Conservation (phyloP, 2,113 vertebrate species). For the Nycticebus coucang region DNA sequence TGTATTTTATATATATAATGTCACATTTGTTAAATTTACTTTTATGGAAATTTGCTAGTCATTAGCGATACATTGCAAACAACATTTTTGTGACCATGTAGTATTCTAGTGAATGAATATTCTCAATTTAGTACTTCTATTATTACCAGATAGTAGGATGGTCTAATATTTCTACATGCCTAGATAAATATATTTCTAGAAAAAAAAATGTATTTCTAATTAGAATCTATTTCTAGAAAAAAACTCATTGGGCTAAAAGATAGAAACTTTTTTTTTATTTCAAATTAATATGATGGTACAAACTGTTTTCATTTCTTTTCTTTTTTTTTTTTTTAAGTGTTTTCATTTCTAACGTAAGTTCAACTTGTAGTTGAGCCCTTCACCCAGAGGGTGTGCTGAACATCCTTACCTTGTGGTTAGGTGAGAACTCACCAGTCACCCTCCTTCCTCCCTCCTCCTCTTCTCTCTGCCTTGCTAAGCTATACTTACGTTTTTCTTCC, state of each 20-base stretch:
- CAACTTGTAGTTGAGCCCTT: no score
- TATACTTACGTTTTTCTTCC: no score
- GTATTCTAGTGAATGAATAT: neutral
- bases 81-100: neutral
- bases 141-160: neutral
- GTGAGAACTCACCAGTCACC: no score
- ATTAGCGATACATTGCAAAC: neutral
- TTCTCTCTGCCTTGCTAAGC: no score
- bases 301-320: no score
- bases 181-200: neutral
- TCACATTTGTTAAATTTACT: neutral
- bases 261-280: neutral
- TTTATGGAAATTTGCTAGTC: neutral
- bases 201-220: neutral
- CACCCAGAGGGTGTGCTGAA: no score
- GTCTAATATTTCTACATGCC: neutral
- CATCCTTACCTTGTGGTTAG: no score
- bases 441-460: no score
- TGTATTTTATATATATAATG: neutral
- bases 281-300: no score
- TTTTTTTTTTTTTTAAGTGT: no score
- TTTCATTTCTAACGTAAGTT: no score
- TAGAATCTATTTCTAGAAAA: neutral
- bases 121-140: neutral
- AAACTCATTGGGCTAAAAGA: neutral